A percentile compares a stretch with the other conserved stretches of the same genome.
Conservation (phyloP, 1,140 invertebrate species). For the Zeugodacus cucurbitae region DNA sequence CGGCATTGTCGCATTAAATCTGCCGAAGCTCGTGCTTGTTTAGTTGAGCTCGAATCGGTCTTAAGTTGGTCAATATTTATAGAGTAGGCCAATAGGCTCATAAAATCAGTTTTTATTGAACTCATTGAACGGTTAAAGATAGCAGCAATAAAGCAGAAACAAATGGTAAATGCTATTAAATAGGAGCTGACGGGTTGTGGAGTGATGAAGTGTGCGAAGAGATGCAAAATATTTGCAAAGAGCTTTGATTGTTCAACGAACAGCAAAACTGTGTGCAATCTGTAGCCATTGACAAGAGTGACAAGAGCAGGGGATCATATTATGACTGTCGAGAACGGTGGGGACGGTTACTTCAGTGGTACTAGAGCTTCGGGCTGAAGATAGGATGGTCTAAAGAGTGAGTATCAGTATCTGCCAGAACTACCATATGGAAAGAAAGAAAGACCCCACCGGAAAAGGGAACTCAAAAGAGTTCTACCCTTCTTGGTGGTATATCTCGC, state of each 20-base stretch:
- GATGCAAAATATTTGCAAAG: not conserved
- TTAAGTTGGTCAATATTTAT: conserved; percentile 9
- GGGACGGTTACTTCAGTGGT: too few relatives aligned
- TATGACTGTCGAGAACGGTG: too few relatives aligned
- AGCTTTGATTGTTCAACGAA: not conserved
- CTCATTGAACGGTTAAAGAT: not conserved
- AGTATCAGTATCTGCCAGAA: too few relatives aligned
- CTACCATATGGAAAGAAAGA: too few relatives aligned
- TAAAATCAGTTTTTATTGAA: not conserved
- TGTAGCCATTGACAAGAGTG: not conserved
- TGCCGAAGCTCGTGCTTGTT: not conserved
- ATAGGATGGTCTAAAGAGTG: too few relatives aligned
- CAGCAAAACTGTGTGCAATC: too few relatives aligned
- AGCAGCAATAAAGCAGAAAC: not conserved
- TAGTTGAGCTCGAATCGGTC: not conserved
- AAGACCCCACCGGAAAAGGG: too few relatives aligned
- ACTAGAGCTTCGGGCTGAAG: too few relatives aligned
- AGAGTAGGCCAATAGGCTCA: not conserved
- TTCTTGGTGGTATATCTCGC: too few relatives aligned
- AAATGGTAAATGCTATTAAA: not conserved
- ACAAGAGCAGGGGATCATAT: too few relatives aligned
- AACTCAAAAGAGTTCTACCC: too few relatives aligned
- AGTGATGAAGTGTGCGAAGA: not conserved
- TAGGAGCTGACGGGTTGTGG: not conserved
- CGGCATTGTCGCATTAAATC: not conserved